Conservation (phyloP, 2,888 invertebrate species). For the Mythimna impura region DNA sequence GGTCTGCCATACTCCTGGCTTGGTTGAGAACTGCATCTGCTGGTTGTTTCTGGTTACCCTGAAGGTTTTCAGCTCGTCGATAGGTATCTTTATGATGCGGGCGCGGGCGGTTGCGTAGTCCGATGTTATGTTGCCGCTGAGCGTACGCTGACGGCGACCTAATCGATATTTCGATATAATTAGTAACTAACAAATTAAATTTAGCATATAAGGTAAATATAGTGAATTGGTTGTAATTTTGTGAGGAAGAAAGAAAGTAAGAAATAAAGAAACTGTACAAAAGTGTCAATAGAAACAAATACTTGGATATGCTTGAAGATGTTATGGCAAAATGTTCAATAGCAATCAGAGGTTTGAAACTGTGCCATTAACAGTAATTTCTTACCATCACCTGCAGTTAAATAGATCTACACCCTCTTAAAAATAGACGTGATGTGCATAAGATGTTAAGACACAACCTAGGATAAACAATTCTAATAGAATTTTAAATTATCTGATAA, state of each 20-base stretch:
- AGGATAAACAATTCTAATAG: not conserved
- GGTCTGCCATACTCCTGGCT: conserved; percentile 91
- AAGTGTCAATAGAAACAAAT: not conserved
- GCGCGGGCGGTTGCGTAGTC: conserved; percentile 85
- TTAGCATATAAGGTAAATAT: not conserved
- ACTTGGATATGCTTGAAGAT: not conserved
- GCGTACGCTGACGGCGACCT: conserved; percentile 91
- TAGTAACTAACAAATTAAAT: not conserved
- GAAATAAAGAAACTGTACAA: not conserved
- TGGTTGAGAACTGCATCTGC: conserved; percentile 86
- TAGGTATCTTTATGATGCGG: conserved; percentile 82
- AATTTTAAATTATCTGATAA: not conserved
- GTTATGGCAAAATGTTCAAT: not conserved
- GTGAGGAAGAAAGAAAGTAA: not conserved
- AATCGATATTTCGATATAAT: not conserved
- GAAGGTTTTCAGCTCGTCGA: conserved; percentile 84
- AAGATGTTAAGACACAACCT: not conserved
- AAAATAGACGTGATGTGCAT: not conserved
- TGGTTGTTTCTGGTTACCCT: conserved; percentile 83
- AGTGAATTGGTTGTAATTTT: not conserved
- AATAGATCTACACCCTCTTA: not conserved
- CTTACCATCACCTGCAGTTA: not conserved
- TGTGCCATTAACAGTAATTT: not conserved
- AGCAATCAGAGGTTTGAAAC: not conserved
- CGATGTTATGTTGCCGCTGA: conserved; percentile 89